Evolutionary conservation across 2,888 invertebrate species (phyloP), one percentile per base, ranked within the genome.

Genomic region (Choreutis nemorana): DNA sequence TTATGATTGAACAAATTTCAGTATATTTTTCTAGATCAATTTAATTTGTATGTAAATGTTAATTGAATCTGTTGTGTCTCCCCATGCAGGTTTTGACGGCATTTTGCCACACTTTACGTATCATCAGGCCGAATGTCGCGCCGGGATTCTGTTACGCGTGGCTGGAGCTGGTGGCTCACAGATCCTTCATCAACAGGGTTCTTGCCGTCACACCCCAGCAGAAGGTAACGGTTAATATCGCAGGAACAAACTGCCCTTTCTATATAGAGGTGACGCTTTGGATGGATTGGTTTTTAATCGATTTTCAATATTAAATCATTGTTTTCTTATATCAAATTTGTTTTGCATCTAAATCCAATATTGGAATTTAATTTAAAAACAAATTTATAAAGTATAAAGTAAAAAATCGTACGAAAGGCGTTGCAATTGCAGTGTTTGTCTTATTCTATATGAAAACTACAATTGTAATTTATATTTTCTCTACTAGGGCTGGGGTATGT

Each of bases 91-190:
- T 96, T 45, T 83, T 99, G 27, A 95, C 94, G 10, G 96, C 97
- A 5, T 98, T 96, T 70, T 96, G 97, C 60, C 95, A 97, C 70
- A 94, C 95, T 0, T 84, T 97, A 42, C 96, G 97, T 55, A 90
- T 97, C 45, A 80, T 99, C 40, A 84, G 95, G 32, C 99, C 99
- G 6, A 86, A 88, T 25, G 89, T 94, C 46, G 96, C 94, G 0
- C 96, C 99, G 0, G 97, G 94, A 1, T 99, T 99, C 68, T 91
- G 96, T 32, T 99, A 94, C 65, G 94, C 98, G 2, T 99, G 99
- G 99, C 78, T 99, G 32, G 99, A 99, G 67, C 80, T 99, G 26
- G 91, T 99, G 22, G 96, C 97, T 1, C 98, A 99, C 68, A 85
- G 98, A 30, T 90, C 94, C 1, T 98, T 98, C 67, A 89, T 99